These are phyloP conservation scores for Daubentonia madagascariensis DNA, from an alignment of 2,113 vertebrate genomes.

Conservation along the genomic window DNA sequence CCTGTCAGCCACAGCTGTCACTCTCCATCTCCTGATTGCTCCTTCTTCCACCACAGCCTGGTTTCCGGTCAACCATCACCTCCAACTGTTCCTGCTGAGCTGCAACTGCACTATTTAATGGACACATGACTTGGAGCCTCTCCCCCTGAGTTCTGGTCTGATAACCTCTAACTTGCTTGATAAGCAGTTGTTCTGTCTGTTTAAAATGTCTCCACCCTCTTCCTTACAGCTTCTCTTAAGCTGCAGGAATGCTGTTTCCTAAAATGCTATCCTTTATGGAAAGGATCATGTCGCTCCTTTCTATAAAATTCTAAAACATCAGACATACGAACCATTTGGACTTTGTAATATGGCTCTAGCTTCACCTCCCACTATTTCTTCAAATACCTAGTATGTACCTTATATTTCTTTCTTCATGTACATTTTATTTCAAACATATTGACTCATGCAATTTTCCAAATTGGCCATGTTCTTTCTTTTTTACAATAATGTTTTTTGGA, in stretches of 20 bases:
- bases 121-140: background rate
- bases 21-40: background rate
- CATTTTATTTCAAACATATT: background rate
- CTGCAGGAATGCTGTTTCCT: background rate
- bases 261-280: background rate
- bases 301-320: background rate
- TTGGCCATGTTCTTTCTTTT: background rate
- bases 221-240: background rate
- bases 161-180: background rate
- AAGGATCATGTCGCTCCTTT: background rate
- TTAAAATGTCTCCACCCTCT: background rate
- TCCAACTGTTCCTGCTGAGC: background rate
- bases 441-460: background rate
- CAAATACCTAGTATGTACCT: background rate
- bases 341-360: background rate
- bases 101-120: background rate
- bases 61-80: background rate
- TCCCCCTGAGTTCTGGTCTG: background rate
- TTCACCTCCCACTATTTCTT: background rate
- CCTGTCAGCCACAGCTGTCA: fast-evolving
- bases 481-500: background rate
- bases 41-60: background rate
- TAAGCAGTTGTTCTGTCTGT: background rate
- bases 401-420: background rate
- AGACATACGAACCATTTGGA: background rate